Percentiles rank a stretch among this genome's conserved stretches.
Evolutionary conservation across 2,113 vertebrate genomes (phyloP).

Genomic region (Bubo bubo): DNA sequence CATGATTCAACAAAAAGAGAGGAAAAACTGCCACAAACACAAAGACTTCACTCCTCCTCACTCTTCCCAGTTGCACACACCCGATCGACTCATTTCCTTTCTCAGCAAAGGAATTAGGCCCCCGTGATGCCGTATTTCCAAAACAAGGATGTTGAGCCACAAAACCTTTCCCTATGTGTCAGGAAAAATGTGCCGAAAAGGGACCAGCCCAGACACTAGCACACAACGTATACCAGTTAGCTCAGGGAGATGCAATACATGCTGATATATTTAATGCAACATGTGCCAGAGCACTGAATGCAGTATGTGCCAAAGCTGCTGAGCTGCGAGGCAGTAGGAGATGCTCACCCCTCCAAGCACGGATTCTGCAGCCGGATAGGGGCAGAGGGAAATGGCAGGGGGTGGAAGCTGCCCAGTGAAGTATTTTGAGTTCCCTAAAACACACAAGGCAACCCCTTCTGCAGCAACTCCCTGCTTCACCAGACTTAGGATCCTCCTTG

Average conservation of each 20-base stretch:
- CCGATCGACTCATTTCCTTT: constrained; percentile 39
- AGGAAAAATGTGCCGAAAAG: not conserved
- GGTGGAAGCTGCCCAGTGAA: not conserved
- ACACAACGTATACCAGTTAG: fast-evolving
- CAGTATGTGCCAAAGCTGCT: not conserved
- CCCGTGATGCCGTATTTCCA: not conserved
- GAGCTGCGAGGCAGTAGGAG: not conserved
- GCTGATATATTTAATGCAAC: not conserved
- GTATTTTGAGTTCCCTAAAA: not conserved
- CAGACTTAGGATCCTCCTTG: not conserved
- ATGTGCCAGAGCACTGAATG: not conserved
- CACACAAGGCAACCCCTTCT: not conserved
- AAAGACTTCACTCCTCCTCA: constrained; percentile 20
- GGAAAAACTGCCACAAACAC: not conserved
- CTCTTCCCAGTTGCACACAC: constrained; percentile 20
- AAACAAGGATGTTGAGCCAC: constrained; percentile 15
- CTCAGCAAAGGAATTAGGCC: constrained; percentile 11
- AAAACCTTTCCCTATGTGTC: not conserved
- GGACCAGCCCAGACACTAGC: not conserved
- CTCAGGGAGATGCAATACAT: not conserved
- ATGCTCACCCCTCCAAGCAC: not conserved
- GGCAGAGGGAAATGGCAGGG: not conserved
- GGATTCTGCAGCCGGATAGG: fast-evolving
- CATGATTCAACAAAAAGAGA: not conserved
- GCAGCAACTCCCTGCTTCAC: not conserved